Evolutionary conservation across 1,140 invertebrate species (phyloP).

Genomic region (Drosophila serrata): DNA sequence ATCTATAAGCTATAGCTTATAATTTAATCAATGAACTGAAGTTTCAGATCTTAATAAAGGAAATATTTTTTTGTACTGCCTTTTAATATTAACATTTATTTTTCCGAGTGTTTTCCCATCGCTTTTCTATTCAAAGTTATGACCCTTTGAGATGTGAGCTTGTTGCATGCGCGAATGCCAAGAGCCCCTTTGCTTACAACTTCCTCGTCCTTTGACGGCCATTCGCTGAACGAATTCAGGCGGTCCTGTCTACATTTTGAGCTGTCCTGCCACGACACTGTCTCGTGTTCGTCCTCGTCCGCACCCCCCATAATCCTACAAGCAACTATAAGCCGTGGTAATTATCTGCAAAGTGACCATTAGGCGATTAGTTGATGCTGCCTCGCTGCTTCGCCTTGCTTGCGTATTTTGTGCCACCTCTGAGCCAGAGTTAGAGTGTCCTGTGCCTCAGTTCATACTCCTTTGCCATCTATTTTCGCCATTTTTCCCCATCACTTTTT

Average conservation of each 20-base stretch:
- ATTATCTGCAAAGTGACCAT: conserved; percentile 84
- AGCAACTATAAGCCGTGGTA: conserved; percentile 82
- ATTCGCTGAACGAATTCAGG: conserved; percentile 3
- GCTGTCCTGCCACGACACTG: conserved; percentile 34
- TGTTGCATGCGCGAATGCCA: conserved; percentile 58
- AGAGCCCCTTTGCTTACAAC: conserved; percentile 18
- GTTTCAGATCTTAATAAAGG: too few relatives aligned
- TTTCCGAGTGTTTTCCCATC: background rate
- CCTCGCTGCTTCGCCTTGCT: conserved; percentile 37
- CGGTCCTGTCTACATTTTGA: conserved; percentile 32
- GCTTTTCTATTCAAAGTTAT: conserved; percentile 41
- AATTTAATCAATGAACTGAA: background rate
- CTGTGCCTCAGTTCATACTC: background rate
- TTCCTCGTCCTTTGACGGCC: background rate
- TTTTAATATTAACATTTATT: too few relatives aligned
- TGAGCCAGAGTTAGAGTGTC: background rate
- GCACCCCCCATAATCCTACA: conserved; percentile 69
- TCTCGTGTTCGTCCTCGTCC: conserved; percentile 14
- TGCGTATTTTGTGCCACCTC: conserved; percentile 12
- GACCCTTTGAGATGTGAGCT: conserved; percentile 72
- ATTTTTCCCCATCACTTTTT: conserved; percentile 3
- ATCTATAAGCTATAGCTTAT: background rate
- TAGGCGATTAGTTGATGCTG: conserved; percentile 79
- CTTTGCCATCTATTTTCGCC: conserved; percentile 4
- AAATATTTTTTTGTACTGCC: background rate